Evolutionary conservation across 1,140 invertebrate genomes (phyloP), one percentile per base, ranked within the genome.

Genomic region (Liolophura sinensis): DNA sequence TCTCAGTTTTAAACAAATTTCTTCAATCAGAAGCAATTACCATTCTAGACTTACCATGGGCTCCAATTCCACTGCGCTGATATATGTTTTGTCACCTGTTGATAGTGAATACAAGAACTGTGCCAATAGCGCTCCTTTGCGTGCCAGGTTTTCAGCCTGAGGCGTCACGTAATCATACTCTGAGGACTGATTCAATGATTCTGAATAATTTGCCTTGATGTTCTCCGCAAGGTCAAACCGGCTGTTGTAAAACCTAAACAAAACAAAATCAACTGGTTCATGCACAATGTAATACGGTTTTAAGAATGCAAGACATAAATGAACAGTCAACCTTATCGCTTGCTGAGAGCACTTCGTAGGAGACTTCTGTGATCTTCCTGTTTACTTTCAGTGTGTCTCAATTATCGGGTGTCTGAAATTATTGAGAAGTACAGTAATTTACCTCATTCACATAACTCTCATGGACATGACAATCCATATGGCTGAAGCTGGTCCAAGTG

Each of bases 231-330:
- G 58, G 81, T 97, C 95, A 73, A 92, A 88, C 9, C 93, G 87
- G 16, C 93, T 92, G 75, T 96, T 91, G 78, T 96, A 96, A 82
- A 81, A 88, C 50, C 85, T 87, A 55, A 9, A 64, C 59, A 62
- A 40, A 3, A 40, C 9, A 40, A 40, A 3, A 9, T 40, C 9
- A 40, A 40, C 31, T 40, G 3, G 31, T 5, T 3, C 3, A 40
- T 40, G 3, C 9, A 40, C 31, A 5, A 40, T 40, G 31, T 40
- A 40, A 40, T 9, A 40, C 31, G 9, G 31, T 40, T 3, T 40
- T 3, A 40, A 40, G 3, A 40, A 5, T 40, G 31, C n/a, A n/a
- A 40, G 31, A 40, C 9, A 40, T 40, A 40, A 40, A 3, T 40
- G 31, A 9, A 40, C 31, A 40, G 3, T 40, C 31, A 40, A 5